Conservation (phyloP, 2,797 vertebrate species). For the Hippopotamyrus pictus region DNA sequence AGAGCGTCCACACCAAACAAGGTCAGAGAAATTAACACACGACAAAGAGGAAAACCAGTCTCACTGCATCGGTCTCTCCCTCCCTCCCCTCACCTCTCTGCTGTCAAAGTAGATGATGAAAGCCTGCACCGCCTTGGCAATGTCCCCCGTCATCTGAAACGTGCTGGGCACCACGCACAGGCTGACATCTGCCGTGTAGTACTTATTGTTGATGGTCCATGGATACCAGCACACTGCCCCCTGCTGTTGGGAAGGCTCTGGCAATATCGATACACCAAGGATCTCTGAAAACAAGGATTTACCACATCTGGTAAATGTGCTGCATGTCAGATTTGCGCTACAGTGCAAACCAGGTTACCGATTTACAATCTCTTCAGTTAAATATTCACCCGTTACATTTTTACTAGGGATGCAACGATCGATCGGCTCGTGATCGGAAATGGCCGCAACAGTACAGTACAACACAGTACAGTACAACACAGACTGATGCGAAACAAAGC, state of each 20-base stretch:
- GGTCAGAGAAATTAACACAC: not conserved
- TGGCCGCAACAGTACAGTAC: not conserved
- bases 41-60: not conserved
- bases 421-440: not conserved
- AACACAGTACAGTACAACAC: not conserved
- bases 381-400: not conserved
- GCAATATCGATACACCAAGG: conserved; percentile 62
- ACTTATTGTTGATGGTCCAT: conserved; percentile 98
- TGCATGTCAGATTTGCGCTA: not conserved
- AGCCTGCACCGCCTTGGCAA: conserved; percentile 82
- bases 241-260: conserved; percentile 55
- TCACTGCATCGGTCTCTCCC: not conserved
- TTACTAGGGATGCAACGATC: not conserved
- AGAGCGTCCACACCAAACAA: not conserved
- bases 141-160: conserved; percentile 70
- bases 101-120: conserved; percentile 92
- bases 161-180: conserved; percentile 80
- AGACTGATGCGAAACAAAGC: not conserved
- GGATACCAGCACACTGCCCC: conserved; percentile 80
- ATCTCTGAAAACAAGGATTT: conserved; percentile 66
- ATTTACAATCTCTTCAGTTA: not conserved
- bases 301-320: not conserved
- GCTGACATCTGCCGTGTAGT: conserved; percentile 84
- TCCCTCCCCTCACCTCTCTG: conserved; percentile 59
- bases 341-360: not conserved